Base-by-base conservation (phyloP, 1,140 invertebrate genomes). In the Trichoplusia ni region DNA sequence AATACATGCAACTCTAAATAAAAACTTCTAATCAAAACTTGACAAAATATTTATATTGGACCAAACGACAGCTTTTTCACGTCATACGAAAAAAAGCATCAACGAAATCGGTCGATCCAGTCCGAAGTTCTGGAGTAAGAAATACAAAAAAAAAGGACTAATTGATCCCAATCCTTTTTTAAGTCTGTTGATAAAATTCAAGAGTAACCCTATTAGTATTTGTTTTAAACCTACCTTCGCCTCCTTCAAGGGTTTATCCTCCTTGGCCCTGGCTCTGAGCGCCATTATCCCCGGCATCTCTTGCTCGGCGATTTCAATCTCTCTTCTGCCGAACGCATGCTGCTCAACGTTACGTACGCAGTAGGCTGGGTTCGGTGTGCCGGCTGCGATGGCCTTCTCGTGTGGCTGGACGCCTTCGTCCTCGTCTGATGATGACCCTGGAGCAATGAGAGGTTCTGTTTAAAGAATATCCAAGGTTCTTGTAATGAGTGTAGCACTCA, bases 201-300 rank as follows among this genome's bases (percentile, higher is more conserved):
- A 6, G 35, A 14, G 11, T 5, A 14, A 14, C 35, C 7, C 4
- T 37, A n/a, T 21, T 11, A 42, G 13, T 21, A 19, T 19, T 14
- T 2, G 19, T 27, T n/a, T 18, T 4, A 7, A 4, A n/a, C 56
- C 64, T 46, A 91, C 90, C 92, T 97, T 98, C 33, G 98, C 98
- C 82, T 98, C 97, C 87, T 96, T 97, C 59, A 99, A 86, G 0
- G 98, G 98, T 90, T 98, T 98, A 80, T 99, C 98, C 51, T 97
- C 96, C 35, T 95, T 93, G 0, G 98, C 98, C 49, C 97, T 91
- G 81, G 97, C 97, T 37, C 98, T 92, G 64, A 99, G 86, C 0
- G 98, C 97, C 94, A 99, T 97, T 49, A 99, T 97, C 1, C 98
- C 98, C 0, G 98, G 97, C 98, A 99, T 99, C 92, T 99, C 98